Evolutionary conservation across 2,113 vertebrate genomes (phyloP), one percentile per base, ranked within the genome.

Genomic region (Vidua chalybeata): DNA sequence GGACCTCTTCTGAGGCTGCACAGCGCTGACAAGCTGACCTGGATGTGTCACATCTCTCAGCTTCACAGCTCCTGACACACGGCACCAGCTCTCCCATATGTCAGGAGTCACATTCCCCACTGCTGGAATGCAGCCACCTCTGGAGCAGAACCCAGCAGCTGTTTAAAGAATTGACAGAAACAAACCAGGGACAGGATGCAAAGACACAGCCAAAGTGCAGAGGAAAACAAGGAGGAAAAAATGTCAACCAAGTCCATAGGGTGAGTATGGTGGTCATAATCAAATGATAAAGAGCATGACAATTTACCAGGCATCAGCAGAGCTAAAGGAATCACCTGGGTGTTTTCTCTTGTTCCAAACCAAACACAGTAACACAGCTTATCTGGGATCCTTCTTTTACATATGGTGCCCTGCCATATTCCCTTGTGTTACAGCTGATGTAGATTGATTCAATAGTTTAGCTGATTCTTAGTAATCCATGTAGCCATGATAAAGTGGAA

Each of bases 101-200:
- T 95, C 90, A 90, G 76, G 90, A 94, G 94, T 93, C 86, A 90
- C 94, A 93, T 94, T 96, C 94, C 92, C 88, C 30, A 24, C 30
- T 84, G 69, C 79, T 96, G 96, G 96, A 96, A 96, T 89, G 83
- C 80, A 94, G 96, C 96, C 94, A 93, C 96, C 89, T 95, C 96
- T 96, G 93, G 96, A 94, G 93, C 88, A 94, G 80, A 90, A 96
- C 83, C 41, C 58, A 92, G 94, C 96, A 96, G 94, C 96, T 97
- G 96, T 96, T 96, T 89, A 84, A 97, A 78, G 72, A 96, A 91
- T 92, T 91, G 94, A 95, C 85, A 94, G 96, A 96, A 97, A 96
- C 83, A 94, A 96, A 93, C 37, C 90, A 93, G 88, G 88, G 80
- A 92, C 89, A 94, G 93, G 92, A 96, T 91, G 80, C 20, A 0